These are phyloP conservation scores for Plagodis pulveraria DNA, from an alignment of 2,888 invertebrate species.

Conservation along the genomic window DNA sequence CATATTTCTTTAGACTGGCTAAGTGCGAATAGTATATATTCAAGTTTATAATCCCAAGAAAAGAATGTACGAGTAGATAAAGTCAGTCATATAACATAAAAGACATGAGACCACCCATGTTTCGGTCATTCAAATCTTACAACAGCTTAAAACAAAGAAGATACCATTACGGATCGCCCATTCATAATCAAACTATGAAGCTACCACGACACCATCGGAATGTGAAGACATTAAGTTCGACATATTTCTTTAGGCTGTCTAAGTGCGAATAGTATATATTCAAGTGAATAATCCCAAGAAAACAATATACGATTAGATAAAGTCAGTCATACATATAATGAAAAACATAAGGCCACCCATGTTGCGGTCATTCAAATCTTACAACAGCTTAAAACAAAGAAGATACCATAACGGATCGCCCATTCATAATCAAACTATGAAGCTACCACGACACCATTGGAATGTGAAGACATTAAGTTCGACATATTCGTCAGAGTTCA, in stretches of 20 bases:
- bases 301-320: too few species aligned
- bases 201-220: constrained; percentile 5
- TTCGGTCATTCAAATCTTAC: too few species aligned
- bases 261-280: too few species aligned
- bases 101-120: not conserved
- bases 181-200: not conserved
- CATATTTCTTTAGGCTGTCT: too few species aligned
- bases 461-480: constrained; percentile 21
- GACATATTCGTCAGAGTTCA: constrained; percentile 3
- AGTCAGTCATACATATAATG: too few species aligned
- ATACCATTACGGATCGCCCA: not conserved
- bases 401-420: not conserved
- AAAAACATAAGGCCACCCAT: not conserved
- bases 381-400: not conserved
- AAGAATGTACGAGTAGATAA: too few species aligned
- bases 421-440: not conserved
- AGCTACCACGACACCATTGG: not conserved
- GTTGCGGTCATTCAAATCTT: too few species aligned
- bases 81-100: too few species aligned
- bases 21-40: too few species aligned
- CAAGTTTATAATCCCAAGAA: too few species aligned
- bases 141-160: not conserved
- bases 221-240: constrained; percentile 18
- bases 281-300: too few species aligned
- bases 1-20: too few species aligned